Evolutionary conservation across 1,140 invertebrate genomes (phyloP), one percentile per base, ranked within the genome.

Genomic region (Planococcus citri): DNA sequence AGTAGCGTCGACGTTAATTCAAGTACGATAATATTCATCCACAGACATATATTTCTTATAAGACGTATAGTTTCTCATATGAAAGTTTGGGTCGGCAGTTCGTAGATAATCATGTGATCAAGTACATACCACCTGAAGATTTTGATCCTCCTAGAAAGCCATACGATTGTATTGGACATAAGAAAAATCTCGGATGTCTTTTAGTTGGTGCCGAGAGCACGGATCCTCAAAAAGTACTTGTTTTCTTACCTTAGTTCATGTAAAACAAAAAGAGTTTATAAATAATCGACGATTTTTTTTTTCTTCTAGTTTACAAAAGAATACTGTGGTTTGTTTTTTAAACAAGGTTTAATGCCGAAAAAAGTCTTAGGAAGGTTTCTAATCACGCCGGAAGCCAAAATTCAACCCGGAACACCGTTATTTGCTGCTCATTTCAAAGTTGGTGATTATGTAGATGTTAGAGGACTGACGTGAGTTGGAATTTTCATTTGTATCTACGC

Each of bases 101-200:
- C 20, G 80, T 91, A 25, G 96, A 98, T 77, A 98, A 98, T 80
- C 95, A 98, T 83, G 93, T 98, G 1, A 86, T 98, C 61, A 90
- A 88, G 76, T 97, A 96, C 78, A 88, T 87, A 71, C 85, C 92
- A 20, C 92, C 95, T 14, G 90, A 92, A 77, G 81, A 90, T 75
- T 91, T 85, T 77, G 76, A 82, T 20, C 83, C 86, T n/a, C 77
- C 76, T 0, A 81, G 82, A 74, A 79, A 79, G 75, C 77, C 76
- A 1, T 73, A 64, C 27, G 73, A 72, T 69, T 71, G 73, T 78
- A 75, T 74, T 73, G 78, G 73, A 76, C 79, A 75, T 78, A 79
- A 78, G 78, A 76, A 71, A 83, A 73, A 72, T 20, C 79, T 83
- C 51, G 94, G 91, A 8, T 87, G 87, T 75, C 73, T 95, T 3